Percentiles rank a stretch among this genome's conserved stretches.
These are phyloP conservation scores for Spinibarbus caldwelli DNA, from an alignment of 2,797 vertebrate species.

Conservation along the genomic window DNA sequence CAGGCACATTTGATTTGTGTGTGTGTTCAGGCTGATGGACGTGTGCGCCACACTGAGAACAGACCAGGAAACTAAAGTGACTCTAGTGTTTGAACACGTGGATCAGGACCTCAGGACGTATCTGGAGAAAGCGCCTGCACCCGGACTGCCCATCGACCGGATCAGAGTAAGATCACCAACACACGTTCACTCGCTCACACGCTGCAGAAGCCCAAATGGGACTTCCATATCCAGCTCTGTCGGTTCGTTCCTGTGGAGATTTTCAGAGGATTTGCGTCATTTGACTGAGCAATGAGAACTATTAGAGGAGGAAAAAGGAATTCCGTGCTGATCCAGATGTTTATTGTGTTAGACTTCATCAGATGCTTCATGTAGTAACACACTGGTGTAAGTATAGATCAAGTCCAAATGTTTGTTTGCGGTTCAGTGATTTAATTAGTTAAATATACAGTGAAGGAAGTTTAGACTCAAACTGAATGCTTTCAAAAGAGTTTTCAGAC, in stretches of 20 bases:
- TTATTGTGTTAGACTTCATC: neutral
- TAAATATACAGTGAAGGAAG: neutral
- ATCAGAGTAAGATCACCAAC: conserved; percentile 78
- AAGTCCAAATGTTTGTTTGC: neutral
- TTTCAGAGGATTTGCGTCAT: neutral
- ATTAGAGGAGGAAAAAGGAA: neutral
- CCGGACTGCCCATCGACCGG: conserved; percentile 80
- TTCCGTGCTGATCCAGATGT: neutral
- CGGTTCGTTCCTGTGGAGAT: neutral
- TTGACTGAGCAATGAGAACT: neutral
- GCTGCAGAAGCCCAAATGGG: no score
- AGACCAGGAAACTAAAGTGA: conserved; percentile 92
- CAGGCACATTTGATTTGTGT: neutral
- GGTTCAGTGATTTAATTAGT: neutral
- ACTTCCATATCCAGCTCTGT: neutral
- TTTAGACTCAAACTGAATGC: neutral
- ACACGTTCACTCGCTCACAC: neutral
- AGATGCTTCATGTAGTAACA: neutral
- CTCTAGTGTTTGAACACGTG: conserved; percentile 93
- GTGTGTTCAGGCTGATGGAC: conserved; percentile 84
- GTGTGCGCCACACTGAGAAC: conserved; percentile 89
- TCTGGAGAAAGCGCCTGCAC: conserved; percentile 85
- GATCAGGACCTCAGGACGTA: conserved; percentile 93
- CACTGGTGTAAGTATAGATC: neutral
- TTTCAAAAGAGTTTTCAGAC: neutral